These are phyloP conservation scores for Tolypeutes matacus DNA, from an alignment of 2,797 vertebrate genomes.

Conservation along the genomic window DNA sequence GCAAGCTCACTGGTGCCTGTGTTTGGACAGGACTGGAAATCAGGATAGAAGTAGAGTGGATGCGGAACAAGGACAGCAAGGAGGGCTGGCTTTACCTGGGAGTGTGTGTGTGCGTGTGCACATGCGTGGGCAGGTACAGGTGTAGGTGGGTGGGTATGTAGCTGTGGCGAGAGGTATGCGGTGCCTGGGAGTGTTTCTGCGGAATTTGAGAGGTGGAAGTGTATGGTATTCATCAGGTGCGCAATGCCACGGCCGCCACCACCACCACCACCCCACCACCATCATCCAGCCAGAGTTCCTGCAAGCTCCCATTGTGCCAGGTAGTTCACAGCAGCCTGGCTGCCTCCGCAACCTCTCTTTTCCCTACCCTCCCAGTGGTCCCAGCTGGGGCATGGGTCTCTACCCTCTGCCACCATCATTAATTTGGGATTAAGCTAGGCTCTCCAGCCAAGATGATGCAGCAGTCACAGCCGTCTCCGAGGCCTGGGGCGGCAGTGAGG, in stretches of 20 bases:
- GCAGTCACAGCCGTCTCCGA: neutral
- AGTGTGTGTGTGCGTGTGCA: neutral
- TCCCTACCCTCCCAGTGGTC: neutral
- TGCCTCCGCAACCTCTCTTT: neutral
- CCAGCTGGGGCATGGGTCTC: slow-evolving; percentile 70
- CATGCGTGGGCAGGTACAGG: neutral
- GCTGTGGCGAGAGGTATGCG: neutral
- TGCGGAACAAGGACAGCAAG: neutral
- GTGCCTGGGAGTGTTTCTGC: neutral
- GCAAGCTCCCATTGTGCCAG: neutral
- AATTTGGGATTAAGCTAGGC: slow-evolving; percentile 78
- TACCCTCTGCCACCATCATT: slow-evolving; percentile 70
- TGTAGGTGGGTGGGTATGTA: neutral
- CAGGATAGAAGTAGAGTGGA: neutral
- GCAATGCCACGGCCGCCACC: neutral
- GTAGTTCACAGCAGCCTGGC: neutral
- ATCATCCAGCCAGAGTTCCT: neutral
- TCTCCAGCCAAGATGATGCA: slow-evolving; percentile 14
- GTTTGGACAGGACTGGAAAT: neutral
- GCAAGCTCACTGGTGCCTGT: neutral
- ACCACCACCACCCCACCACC: neutral
- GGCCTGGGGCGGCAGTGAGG: slow-evolving; percentile 41
- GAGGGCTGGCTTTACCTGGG: neutral
- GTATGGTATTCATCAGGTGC: too few relatives aligned
- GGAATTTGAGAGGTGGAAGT: neutral